These are phyloP conservation scores for Pithys albifrons DNA, from an alignment of 2,113 vertebrate species.

Conservation along the genomic window DNA sequence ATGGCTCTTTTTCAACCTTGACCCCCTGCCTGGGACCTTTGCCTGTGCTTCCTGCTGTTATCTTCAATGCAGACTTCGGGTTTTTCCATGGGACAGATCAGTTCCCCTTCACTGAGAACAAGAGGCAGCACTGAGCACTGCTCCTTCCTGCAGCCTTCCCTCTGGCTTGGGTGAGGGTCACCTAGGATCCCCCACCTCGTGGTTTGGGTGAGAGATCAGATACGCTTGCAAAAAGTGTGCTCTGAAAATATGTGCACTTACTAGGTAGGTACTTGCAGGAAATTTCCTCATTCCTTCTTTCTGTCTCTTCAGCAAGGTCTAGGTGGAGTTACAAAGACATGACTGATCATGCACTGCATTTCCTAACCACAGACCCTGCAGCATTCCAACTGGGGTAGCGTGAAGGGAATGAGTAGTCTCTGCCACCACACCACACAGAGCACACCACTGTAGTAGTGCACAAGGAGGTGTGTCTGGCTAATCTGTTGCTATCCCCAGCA, in stretches of 20 bases:
- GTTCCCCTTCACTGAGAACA: rapidly evolving
- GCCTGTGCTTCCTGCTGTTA: neutral
- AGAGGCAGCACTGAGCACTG: rapidly evolving
- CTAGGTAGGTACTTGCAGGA: neutral
- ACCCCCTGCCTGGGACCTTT: neutral
- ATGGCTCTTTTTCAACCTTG: neutral
- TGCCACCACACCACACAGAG: rapidly evolving
- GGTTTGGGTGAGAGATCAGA: neutral
- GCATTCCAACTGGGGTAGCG: rapidly evolving
- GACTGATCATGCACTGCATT: neutral
- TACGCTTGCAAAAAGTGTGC: rapidly evolving
- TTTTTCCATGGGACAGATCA: rapidly evolving
- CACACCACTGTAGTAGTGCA: rapidly evolving
- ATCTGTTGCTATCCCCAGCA: neutral
- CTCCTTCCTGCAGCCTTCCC: neutral
- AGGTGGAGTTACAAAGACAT: neutral
- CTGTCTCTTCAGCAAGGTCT: neutral
- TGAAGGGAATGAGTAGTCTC: neutral
- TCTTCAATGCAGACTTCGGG: neutral
- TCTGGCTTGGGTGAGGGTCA: neutral
- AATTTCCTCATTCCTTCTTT: rapidly evolving
- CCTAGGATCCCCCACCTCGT: rapidly evolving
- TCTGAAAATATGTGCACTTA: neutral
- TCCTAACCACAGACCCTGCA: neutral
- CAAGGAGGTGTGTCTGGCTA: neutral